These are phyloP conservation scores for Lamprologus callipterus DNA, from an alignment of 2,113 vertebrate species.

Conservation along the genomic window DNA sequence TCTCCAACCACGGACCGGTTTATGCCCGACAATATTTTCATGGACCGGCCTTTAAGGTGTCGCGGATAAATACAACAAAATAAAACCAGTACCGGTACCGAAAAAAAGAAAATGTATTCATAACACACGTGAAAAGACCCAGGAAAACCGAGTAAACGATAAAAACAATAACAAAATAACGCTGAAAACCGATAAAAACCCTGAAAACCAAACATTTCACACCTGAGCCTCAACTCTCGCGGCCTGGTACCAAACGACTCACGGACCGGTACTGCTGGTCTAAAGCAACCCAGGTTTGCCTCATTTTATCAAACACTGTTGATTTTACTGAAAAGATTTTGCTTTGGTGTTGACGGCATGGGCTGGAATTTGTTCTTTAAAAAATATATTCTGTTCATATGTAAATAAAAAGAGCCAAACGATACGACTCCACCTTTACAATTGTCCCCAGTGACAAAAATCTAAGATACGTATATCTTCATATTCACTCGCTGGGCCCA, in stretches of 20 bases:
- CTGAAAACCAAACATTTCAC: rapidly evolving
- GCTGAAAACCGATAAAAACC: too few relatives aligned
- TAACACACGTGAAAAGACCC: too few relatives aligned
- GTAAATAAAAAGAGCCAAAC: not conserved
- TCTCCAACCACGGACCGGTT: too few relatives aligned
- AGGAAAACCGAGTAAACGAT: rapidly evolving
- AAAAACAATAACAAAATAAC: too few relatives aligned
- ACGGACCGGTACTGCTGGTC: not conserved
- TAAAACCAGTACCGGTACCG: too few relatives aligned
- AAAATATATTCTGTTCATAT: not conserved
- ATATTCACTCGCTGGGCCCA: not conserved
- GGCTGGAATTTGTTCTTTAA: not conserved
- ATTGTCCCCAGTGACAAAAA: not conserved
- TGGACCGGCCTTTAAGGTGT: too few relatives aligned
- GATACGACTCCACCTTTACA: not conserved
- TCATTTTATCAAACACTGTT: not conserved
- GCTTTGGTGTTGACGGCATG: not conserved
- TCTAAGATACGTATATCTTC: not conserved
- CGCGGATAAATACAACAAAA: too few relatives aligned
- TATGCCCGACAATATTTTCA: too few relatives aligned
- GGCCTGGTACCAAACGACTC: too few relatives aligned
- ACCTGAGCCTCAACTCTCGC: too few relatives aligned
- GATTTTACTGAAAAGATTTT: not conserved
- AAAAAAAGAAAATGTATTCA: too few relatives aligned
- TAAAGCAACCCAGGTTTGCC: not conserved